Evolutionary conservation across 2,797 vertebrate genomes (phyloP), one percentile per base, ranked within the genome.

Genomic region (Sternotherus odoratus): DNA sequence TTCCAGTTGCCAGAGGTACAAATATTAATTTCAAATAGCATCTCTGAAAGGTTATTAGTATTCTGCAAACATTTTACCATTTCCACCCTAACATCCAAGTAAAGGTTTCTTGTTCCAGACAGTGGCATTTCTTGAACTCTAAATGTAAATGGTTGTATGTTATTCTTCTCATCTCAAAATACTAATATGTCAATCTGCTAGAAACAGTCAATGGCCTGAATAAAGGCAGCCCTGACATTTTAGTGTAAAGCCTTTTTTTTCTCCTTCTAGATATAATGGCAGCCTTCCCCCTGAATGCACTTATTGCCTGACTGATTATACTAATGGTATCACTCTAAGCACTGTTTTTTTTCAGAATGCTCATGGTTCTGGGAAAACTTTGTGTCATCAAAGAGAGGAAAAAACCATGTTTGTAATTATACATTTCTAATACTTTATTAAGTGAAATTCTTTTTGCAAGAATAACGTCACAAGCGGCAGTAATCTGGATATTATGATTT

Each of bases 151-250:
- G 79, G 63, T 39, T 87, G 78, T 0, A 5, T 63, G 77, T 95
- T 95, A 92, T 51, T 96, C 84, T 90, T 94, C 85, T 93, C 50
- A 85, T 83, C 92, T 95, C 91, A 63, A 78, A 92, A 54, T 63
- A 56, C 50, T 96, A 93, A 90, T 36, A 53, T 82, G 92, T 95
- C 79, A 72, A 83, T 89, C 82, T 89, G 60, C 90, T 93, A 78
- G 83, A 93, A 96, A 97, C 90, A 92, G 81, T 85, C 96, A 92
- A 21, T 92, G 92, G 89, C 91, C 93, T 93, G 88, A 95, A 96
- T 81, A 96, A 95, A 97, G 95, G 83, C 77, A 90, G 88, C 46
- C 5, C 3, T 97, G 97, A 95, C 96, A 98, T 98, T 98, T 97
- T 72, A 82, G 66, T 48, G 39, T 11, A 75, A 86, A 46, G 69